These are phyloP conservation scores for Penaeus monodon DNA, from an alignment of 2,888 invertebrate species.

Conservation along the genomic window DNA sequence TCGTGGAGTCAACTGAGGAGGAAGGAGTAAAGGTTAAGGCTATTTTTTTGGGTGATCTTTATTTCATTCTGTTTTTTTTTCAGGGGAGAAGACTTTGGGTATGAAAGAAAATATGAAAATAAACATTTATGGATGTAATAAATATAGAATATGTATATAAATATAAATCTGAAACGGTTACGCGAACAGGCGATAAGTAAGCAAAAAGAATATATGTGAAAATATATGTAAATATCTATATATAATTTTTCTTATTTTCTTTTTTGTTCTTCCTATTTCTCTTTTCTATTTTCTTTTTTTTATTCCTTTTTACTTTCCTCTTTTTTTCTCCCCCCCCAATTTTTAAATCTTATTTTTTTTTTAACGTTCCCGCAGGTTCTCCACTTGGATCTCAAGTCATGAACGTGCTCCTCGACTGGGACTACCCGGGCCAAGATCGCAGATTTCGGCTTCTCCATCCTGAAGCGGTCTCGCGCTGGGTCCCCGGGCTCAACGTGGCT, in stretches of 20 bases:
- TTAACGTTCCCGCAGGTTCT: slow-evolving; percentile 46
- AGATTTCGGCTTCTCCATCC: slow-evolving; percentile 63
- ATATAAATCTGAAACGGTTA: no score
- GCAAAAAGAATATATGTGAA: no score
- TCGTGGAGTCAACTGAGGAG: neutral
- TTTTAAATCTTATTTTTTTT: neutral
- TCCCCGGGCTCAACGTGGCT: slow-evolving; percentile 59
- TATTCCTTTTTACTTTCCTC: no score
- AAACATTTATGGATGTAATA: no score
- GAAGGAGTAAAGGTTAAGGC: neutral
- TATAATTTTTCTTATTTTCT: no score
- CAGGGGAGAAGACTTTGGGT: no score
- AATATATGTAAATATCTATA: no score
- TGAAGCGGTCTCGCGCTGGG: slow-evolving; percentile 52
- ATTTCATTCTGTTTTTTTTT: neutral
- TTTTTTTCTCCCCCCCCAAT: fast-evolving
- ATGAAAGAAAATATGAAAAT: no score
- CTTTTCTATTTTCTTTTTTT: no score
- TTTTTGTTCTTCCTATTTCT: no score
- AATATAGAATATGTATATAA: no score
- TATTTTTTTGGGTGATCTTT: neutral
- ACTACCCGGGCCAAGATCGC: slow-evolving; percentile 62
- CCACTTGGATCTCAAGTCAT: slow-evolving; percentile 63
- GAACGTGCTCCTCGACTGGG: slow-evolving; percentile 62
- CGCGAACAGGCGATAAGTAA: no score